Conservation (phyloP, 2,113 vertebrate genomes). For the Mirza zaza region DNA sequence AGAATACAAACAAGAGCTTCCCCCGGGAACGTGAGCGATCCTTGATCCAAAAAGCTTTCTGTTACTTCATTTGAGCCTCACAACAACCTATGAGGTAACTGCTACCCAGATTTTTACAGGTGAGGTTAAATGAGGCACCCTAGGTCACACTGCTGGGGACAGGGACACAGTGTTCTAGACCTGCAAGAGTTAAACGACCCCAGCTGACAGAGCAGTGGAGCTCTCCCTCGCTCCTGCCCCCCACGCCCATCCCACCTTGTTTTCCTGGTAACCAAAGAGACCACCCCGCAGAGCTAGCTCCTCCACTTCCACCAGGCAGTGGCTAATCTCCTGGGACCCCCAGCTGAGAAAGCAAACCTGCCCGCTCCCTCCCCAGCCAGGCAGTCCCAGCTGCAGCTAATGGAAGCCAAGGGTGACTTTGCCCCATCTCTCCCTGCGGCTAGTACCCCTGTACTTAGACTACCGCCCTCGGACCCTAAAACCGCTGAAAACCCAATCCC, state of each 20-base stretch:
- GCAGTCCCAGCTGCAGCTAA: background rate
- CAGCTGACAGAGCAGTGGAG: fast-evolving
- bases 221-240: background rate
- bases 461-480: too few species aligned
- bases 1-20: fast-evolving
- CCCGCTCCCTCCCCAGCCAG: background rate
- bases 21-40: background rate
- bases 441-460: background rate
- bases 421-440: background rate
- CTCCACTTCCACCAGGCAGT: fast-evolving
- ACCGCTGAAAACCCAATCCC: background rate
- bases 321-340: background rate
- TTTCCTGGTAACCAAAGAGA: background rate
- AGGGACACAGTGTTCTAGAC: background rate
- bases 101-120: background rate
- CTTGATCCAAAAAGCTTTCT: too few species aligned
- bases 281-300: background rate
- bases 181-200: background rate
- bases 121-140: background rate
- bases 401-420: fast-evolving
- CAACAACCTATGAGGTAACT: too few species aligned
- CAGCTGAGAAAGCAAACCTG: background rate
- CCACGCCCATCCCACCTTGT: background rate
- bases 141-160: background rate
- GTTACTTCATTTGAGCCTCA: background rate